Evolutionary conservation across 2,113 vertebrate genomes (phyloP), one percentile per base, ranked within the genome.

Genomic region (Catagonus wagneri): DNA sequence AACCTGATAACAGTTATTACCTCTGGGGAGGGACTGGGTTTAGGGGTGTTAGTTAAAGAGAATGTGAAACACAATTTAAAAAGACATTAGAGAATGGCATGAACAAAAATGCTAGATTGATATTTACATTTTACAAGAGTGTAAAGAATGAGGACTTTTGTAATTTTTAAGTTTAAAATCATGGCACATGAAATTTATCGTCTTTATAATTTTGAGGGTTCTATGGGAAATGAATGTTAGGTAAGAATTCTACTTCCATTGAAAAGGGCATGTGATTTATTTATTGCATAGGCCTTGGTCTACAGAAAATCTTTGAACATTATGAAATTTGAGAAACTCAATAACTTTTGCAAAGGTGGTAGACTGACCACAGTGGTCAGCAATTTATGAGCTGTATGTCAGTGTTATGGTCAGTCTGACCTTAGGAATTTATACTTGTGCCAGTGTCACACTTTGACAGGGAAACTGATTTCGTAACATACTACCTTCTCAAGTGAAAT

Each of bases 281-380:
- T 93, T 96, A 93, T 91, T 87, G 61, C 12, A 0, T 69, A 93
- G 83, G 50, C 93, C 85, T 93, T 96, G 89, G 79, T 94, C 56
- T 65, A 74, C 74, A 89, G 89, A 96, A 96, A 94, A 89, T 74
- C 78, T 95, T 93, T n/a, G 86, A 76, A 66, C 86, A 50, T 87
- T 95, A 89, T 95, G 97, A 96, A 97, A 86, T 86, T 87, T 93
- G 93, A 93, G 84, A 95, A 97, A 83, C 90, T 96, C 68, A 54
- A 13, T 97, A 81, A 93, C 54, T 97, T 97, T 96, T 89, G 74
- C 68, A 66, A 60, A 80, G 39, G 71, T 72, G 68, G 54, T 56
- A 84, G 69, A 52, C 36, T 89, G 68, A 65, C 56, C 74, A 74
- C 19, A 17, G 36, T 63, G 60, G 50, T 88, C 34, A 20, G 74